A percentile compares a stretch with the other conserved stretches of the same genome.
Conservation (phyloP, 1,140 invertebrate genomes). For the Megalonaias nervosa region DNA sequence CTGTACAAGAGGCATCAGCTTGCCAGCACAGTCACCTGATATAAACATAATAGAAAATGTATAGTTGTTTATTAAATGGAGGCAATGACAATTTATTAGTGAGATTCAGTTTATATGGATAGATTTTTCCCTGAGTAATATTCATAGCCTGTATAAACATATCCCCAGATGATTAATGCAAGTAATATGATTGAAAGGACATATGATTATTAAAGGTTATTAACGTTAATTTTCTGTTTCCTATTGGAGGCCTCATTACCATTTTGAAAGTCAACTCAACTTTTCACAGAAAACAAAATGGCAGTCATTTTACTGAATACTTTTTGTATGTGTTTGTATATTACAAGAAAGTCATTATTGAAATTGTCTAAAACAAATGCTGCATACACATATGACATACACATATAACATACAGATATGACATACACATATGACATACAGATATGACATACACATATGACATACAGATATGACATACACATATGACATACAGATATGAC, state of each 20-base stretch:
- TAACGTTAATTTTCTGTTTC: too few relatives aligned
- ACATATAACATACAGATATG: too few relatives aligned
- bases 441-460: too few relatives aligned
- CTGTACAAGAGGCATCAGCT: slow-evolving; percentile 12
- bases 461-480: neutral
- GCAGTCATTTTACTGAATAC: too few relatives aligned
- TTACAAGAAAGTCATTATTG: too few relatives aligned
- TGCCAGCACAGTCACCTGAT: slow-evolving; percentile 21
- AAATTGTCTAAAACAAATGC: too few relatives aligned
- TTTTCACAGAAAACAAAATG: too few relatives aligned
- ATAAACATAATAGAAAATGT: slow-evolving; percentile 31
- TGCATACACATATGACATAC: neutral
- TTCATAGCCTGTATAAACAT: neutral
- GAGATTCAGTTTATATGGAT: neutral
- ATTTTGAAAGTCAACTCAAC: too few relatives aligned
- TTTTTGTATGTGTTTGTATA: too few relatives aligned
- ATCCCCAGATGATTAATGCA: neutral
- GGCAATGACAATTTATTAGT: slow-evolving; percentile 2
- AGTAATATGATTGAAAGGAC: slow-evolving; percentile 14
- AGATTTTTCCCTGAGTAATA: neutral
- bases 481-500: neutral
- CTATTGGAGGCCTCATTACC: too few relatives aligned
- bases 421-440: neutral
- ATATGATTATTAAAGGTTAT: neutral
- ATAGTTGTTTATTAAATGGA: slow-evolving; percentile 17